phyloP scores from a whole-genome alignment of 2,888 invertebrate genomes.

The Mythimna impura region DNA sequence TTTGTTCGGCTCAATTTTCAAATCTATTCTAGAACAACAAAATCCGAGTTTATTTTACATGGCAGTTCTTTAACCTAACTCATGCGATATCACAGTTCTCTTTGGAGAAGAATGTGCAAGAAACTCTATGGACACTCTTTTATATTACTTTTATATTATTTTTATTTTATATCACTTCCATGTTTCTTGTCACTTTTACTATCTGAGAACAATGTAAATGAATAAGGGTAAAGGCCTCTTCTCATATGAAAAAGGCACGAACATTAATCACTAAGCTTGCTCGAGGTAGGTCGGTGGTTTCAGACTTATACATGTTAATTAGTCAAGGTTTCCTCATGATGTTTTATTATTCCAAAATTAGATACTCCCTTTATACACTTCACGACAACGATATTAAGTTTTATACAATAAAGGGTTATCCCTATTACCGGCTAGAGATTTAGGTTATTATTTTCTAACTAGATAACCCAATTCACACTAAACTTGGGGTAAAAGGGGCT shows the following conservation, averaged over 20 bases:
- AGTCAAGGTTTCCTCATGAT: background rate
- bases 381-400: conserved; percentile 7
- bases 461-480: background rate
- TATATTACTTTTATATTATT: no score
- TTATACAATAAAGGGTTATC: background rate
- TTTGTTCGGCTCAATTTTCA: no score
- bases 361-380: background rate
- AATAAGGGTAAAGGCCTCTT: background rate
- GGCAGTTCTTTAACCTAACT: no score
- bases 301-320: background rate
- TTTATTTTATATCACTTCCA: no score
- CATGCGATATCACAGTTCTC: no score
- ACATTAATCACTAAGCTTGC: background rate
- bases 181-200: no score
- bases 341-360: background rate
- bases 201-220: no score
- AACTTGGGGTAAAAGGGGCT: background rate
- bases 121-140: no score
- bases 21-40: no score
- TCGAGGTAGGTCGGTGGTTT: background rate
- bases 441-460: background rate
- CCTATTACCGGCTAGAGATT: background rate
- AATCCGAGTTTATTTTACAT: no score
- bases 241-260: background rate
- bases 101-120: no score